Evolutionary conservation across 2,888 invertebrate genomes (phyloP), one percentile per base, ranked within the genome.

Genomic region (Apocheima hispidaria): DNA sequence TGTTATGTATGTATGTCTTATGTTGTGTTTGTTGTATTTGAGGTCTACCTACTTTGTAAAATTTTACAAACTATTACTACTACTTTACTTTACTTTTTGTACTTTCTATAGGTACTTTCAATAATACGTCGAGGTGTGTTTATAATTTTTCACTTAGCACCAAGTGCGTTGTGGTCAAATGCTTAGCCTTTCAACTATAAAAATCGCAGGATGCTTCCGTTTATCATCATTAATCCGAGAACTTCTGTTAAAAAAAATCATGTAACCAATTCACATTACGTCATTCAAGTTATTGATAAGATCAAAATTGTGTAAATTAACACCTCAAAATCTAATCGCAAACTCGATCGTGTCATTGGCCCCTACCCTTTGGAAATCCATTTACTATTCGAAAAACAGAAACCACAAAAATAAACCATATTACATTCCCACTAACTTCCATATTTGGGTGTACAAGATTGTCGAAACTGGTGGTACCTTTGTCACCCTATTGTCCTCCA

Each of bases 291-390:
- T n/a, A 36, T 9, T 36, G 51, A 67, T 66, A 66, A 64, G 38
- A 66, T 66, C 65, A 23, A 56, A 61, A 52, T 61, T 44, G 50
- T 53, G 52, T 68, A 77, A 79, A 78, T 78, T 78, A 78, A 75
- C 80, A 79, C 81, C 69, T 79, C 70, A 74, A 72, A 70, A 70
- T 52, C 36, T 70, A 72, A 77, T 75, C 72, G 60, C 58, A 56
- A 75, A 63, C 66, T 71, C 68, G 69, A 74, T 74, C 74, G 64
- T 78, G 79, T 79, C 77, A 72, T 73, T 77, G 80, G 81, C 77
- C 80, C n/a, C 69, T 70, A 68, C 70, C 71, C 70, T 71, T 72
- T 66, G 7, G 62, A 73, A 67, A 66, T 65, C 68, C 60, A 60
- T 69, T 61, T 55, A 66, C 43, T 65, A 57, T 61, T 65, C 46